Conservation (phyloP, 2,888 invertebrate genomes). For the Drymonia ruficornis region DNA sequence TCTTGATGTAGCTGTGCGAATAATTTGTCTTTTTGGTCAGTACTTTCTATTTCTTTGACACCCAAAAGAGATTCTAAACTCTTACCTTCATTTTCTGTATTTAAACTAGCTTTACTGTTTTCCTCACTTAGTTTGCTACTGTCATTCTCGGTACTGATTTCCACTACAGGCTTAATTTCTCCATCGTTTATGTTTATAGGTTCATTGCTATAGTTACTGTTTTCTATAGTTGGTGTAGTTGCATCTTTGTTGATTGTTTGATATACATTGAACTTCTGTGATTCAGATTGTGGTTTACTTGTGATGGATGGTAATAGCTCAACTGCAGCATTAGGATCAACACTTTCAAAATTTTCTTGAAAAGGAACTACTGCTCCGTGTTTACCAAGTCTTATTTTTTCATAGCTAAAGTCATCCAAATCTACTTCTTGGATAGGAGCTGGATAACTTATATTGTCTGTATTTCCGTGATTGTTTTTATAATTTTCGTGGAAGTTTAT, state of each 20-base stretch:
- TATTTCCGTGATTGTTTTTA: slow-evolving; percentile 10
- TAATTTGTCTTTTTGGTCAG: slow-evolving; percentile 43
- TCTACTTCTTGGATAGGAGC: slow-evolving; percentile 55
- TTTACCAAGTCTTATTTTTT: slow-evolving; percentile 55
- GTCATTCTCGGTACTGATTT: slow-evolving; percentile 60
- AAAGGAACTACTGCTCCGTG: slow-evolving; percentile 50
- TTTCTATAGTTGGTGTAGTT: slow-evolving; percentile 29
- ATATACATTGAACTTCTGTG: slow-evolving; percentile 25
- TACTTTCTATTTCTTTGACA: slow-evolving; percentile 35
- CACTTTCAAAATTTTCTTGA: slow-evolving; percentile 44
- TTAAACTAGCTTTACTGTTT: slow-evolving; percentile 37
- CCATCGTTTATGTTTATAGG: slow-evolving; percentile 62
- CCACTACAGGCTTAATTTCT: slow-evolving; percentile 74
- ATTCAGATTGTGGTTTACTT: slow-evolving; percentile 24
- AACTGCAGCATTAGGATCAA: slow-evolving; percentile 37
- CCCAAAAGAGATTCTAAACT: slow-evolving; percentile 55
- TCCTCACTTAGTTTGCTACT: slow-evolving; percentile 50
- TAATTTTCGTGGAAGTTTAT: slow-evolving; percentile 9
- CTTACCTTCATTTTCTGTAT: slow-evolving; percentile 39
- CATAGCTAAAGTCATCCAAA: slow-evolving; percentile 59
- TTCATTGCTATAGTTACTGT: slow-evolving; percentile 39
- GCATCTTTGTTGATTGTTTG: slow-evolving; percentile 30
- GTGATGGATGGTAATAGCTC: slow-evolving; percentile 34
- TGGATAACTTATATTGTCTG: slow-evolving; percentile 22
- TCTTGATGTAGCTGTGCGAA: slow-evolving; percentile 28